Base-by-base conservation (phyloP, 2,888 invertebrate genomes). In the Iselma pallidipennis region DNA sequence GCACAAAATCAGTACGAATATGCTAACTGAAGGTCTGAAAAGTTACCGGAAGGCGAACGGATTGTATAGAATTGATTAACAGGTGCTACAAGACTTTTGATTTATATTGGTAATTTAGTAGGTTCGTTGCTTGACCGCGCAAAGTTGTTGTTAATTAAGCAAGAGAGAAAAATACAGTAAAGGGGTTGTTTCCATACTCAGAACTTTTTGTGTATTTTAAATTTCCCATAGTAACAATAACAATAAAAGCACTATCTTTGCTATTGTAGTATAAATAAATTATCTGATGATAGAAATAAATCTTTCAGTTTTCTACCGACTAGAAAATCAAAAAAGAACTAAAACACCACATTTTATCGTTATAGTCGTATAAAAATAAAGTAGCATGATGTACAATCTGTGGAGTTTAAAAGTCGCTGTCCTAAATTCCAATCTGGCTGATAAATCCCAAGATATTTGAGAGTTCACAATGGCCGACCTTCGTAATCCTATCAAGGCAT, bases 391-490 rank as follows among this genome's bases (percentile, higher is more conserved):
- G 63, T 64, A 66, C 61, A 66, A 62, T 63, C 63, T 63, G 66
- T 49, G 60, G 58, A 68, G 66, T 66, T 66, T 66, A 66, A 66
- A 66, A 59, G 64, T 65, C 65, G 59, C 62, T 59, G 66, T 63
- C 70, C 71, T 71, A 74, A 74, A 74, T 72, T 71, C 71, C 72
- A 74, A 74, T 72, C 71, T 70, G 66, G 63, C 70, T 71, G 74
- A 74, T 74, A 74, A 73, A 74, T 74, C 74, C 71, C 72, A 56
- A 67, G 74, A 74, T 74, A 74, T 74, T 72, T 67, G 68, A 68
- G 72, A 74, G 74, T 74, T 73, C 74, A 74, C 74, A 73, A 74
- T 73, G 70, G 73, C 66, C 67, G 69, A 70, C 71, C 71, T 71
- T 63, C 61, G 69, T 74, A 74, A 74, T 73, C 74, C 72, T 71